Base-by-base conservation (phyloP, 2,113 vertebrate species). In the Chaetodon auriga region DNA sequence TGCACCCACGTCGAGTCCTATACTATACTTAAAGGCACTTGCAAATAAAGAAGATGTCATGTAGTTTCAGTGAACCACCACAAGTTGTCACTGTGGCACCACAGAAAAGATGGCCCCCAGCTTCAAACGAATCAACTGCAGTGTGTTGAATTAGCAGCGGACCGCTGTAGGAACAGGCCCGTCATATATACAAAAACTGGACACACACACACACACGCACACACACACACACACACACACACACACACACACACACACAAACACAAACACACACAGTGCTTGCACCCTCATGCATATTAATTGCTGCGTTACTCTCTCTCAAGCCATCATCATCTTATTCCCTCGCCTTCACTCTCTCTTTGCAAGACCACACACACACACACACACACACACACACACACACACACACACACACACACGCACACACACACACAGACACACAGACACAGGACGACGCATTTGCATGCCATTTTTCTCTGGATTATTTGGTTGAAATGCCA, bases 31-130 rank as follows among this genome's bases (percentile, higher is more conserved):
- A n/a, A n/a, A n/a, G 46, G 16, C 54, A 45, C 11, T 68, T 36
- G 45, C 30, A 18, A 43, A 57, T 62, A 41, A 49, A 58, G 10
- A 49, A 43, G 1, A 43, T 2, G 45, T 30, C n/a, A 43, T 75
- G 73, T 49, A 53, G 48, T 90, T 76, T 68, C 38, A 65, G 11
- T 8, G 43, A 70, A 55, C 48, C 18, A 25, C 89, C 93, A 93
- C 88, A 82, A 14, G 84, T 15, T 78, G 92, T 91, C 93, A 89
- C 87, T 92, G 87, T 91, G 60, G 79, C 36, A 54, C 75, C 54
- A 83, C n/a, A 53, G 41, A 74, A 74, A 70, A 64, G 19, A 51
- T 2, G n/a, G 16, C 6, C 23, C 25, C 12, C 53, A 25, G 18
- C 68, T 21, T 49, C 54, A 46, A 16, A 23, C 62, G 15, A 30